Evolutionary conservation across 2,113 vertebrate species (phyloP).

Genomic region (Papio anubis): DNA sequence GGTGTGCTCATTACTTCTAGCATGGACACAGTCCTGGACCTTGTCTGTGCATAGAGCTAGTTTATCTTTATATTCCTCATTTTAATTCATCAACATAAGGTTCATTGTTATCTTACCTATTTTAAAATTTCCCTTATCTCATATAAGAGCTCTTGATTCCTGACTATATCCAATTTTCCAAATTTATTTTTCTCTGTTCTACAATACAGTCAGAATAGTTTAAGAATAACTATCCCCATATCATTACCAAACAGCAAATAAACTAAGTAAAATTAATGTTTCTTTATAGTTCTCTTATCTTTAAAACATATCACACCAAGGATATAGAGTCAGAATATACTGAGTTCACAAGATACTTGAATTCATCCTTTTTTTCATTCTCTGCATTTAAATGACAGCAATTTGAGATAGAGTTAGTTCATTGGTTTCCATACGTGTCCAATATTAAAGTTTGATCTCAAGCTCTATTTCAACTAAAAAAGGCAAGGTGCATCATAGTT

Average conservation of each 20-base stretch:
- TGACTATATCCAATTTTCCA: background rate
- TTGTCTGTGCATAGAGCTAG: background rate
- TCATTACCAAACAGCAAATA: background rate
- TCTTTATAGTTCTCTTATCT: background rate
- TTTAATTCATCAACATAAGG: background rate
- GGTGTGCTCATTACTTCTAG: background rate
- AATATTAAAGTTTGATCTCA: background rate
- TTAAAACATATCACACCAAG: background rate
- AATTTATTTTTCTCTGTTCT: background rate
- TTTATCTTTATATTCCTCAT: background rate
- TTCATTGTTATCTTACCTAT: background rate
- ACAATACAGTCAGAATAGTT: background rate
- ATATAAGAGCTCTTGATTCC: background rate
- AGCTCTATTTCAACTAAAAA: background rate
- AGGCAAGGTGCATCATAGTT: background rate
- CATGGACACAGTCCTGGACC: background rate
- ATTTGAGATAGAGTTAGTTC: background rate
- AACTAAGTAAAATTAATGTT: background rate
- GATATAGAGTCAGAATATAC: background rate
- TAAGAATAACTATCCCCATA: background rate
- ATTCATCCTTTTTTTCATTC: background rate
- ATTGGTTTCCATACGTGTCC: background rate
- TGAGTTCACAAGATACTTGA: background rate
- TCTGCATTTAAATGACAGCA: background rate
- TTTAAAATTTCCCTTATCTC: background rate